Conservation (phyloP, 2,113 vertebrate genomes). For the Chauna torquata region DNA sequence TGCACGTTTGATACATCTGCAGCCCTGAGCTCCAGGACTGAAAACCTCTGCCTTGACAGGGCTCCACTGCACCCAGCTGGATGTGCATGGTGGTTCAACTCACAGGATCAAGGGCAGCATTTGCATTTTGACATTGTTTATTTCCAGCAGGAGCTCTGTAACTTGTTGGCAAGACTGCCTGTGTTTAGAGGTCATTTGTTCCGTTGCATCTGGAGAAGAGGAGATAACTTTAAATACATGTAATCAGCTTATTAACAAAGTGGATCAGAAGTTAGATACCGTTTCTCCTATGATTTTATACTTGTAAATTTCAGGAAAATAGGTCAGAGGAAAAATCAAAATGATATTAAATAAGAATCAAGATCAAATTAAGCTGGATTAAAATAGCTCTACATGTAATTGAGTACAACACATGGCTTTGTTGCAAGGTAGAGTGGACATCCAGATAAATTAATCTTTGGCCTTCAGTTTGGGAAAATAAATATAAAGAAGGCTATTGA, state of each 20-base stretch:
- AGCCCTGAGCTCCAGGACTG: neutral
- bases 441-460: constrained; percentile 53
- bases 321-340: constrained; percentile 46
- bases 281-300: constrained; percentile 54
- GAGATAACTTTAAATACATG: constrained; percentile 62
- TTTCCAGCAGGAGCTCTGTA: constrained; percentile 1
- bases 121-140: constrained; percentile 24
- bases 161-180: neutral
- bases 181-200: constrained; percentile 45
- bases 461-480: constrained; percentile 19
- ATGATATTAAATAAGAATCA: constrained; percentile 47
- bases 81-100: fast-evolving
- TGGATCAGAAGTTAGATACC: constrained; percentile 50
- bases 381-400: constrained; percentile 23
- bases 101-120: neutral
- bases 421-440: neutral
- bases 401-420: neutral
- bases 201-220: constrained; percentile 32
- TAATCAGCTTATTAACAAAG: constrained; percentile 62
- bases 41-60: neutral
- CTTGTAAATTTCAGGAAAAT: constrained; percentile 36
- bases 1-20: neutral
- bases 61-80: neutral
- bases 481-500: constrained; percentile 13
- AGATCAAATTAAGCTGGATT: constrained; percentile 62